Percentiles rank a stretch among this genome's conserved stretches.
Conservation (phyloP, 2,888 invertebrate genomes). For the Drosophila parthenogenetica region DNA sequence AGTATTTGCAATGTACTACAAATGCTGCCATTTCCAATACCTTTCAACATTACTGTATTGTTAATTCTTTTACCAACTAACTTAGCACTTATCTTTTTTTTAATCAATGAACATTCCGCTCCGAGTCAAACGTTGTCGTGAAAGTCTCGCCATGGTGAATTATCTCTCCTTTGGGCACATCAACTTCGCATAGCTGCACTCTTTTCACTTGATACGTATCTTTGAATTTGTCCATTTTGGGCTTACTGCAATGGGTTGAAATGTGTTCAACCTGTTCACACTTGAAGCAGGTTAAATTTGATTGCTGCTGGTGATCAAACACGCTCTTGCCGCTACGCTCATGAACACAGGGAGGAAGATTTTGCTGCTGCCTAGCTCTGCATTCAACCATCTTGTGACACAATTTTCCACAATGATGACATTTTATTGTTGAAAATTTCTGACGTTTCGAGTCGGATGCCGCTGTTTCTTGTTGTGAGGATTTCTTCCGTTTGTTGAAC, state of each 20-base stretch:
- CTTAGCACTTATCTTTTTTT: conserved; percentile 25
- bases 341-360: not conserved
- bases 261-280: conserved; percentile 12
- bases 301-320: conserved; percentile 1
- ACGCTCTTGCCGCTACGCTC: conserved; percentile 1
- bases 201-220: conserved; percentile 12
- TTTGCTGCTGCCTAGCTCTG: conserved; percentile 16
- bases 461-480: not conserved
- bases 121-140: conserved; percentile 8
- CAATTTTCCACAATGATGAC: conserved; percentile 23
- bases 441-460: conserved; percentile 3
- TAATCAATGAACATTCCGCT: conserved; percentile 22
- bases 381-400: conserved; percentile 7
- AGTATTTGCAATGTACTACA: conserved; percentile 4
- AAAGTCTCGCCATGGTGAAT: conserved; percentile 22
- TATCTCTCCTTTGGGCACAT: conserved; percentile 21
- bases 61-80: conserved; percentile 31
- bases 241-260: conserved; percentile 19
- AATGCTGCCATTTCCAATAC: conserved; percentile 20
- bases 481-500: conserved; percentile 14
- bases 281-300: conserved; percentile 17
- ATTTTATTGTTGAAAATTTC: conserved; percentile 11
- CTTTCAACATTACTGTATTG: conserved; percentile 34
- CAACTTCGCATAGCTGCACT: conserved; percentile 21
- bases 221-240: conserved; percentile 3